These are phyloP conservation scores for Hylaea fasciaria DNA, from an alignment of 2,888 invertebrate species.

Conservation along the genomic window DNA sequence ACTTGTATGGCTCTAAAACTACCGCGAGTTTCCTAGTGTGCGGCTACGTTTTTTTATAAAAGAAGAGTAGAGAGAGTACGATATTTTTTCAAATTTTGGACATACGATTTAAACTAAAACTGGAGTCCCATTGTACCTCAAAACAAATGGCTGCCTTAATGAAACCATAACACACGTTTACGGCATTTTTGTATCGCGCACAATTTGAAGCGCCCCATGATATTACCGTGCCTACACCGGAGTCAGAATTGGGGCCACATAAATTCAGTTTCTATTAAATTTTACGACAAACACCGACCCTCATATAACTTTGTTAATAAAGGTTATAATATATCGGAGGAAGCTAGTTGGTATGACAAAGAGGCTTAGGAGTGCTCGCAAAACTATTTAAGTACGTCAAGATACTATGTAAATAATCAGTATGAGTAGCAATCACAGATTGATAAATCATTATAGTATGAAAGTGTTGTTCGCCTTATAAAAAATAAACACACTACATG, in stretches of 20 bases:
- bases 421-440: slow-evolving; percentile 14
- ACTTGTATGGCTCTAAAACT: too few species aligned
- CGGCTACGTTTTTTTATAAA: too few species aligned
- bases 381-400: slow-evolving; percentile 48
- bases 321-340: slow-evolving; percentile 74
- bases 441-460: too few species aligned
- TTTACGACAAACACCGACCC: slow-evolving; percentile 77
- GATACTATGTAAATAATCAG: slow-evolving; percentile 40
- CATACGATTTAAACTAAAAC: slow-evolving; percentile 11
- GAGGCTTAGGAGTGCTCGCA: slow-evolving; percentile 29
- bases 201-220: slow-evolving; percentile 54
- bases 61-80: neutral
- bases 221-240: slow-evolving; percentile 51
- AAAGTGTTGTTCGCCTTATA: neutral
- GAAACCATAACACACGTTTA: slow-evolving; percentile 47
- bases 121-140: slow-evolving; percentile 20
- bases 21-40: too few species aligned
- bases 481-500: slow-evolving; percentile 1
- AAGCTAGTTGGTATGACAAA: slow-evolving; percentile 57
- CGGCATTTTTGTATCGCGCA: slow-evolving; percentile 47
- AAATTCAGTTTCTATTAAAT: slow-evolving; percentile 81
- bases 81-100: neutral
- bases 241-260: slow-evolving; percentile 66
- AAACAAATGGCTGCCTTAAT: slow-evolving; percentile 38
- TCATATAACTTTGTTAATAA: slow-evolving; percentile 82